Percentiles rank a stretch among this genome's conserved stretches.
These are phyloP conservation scores for Hycleus phaleratus DNA, from an alignment of 1,140 invertebrate genomes.

Conservation along the genomic window DNA sequence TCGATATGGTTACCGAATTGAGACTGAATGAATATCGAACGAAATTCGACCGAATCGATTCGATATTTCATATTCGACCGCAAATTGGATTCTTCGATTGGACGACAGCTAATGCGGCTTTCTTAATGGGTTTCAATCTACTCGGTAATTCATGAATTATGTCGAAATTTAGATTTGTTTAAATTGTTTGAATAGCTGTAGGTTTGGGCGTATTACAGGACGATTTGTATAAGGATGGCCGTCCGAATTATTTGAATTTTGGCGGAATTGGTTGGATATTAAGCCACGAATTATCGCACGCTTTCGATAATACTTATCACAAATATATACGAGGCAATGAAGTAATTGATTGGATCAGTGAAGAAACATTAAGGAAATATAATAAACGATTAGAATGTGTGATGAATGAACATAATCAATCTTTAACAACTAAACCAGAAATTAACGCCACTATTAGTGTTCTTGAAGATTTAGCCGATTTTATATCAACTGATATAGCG, in stretches of 20 bases:
- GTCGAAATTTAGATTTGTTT: background rate
- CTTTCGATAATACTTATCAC: background rate
- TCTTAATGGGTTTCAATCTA: too few relatives aligned
- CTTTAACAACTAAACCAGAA: conserved; percentile 42
- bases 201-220: conserved; percentile 13
- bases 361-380: background rate
- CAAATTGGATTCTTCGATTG: too few relatives aligned
- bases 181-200: conserved; percentile 16
- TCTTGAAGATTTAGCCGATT: conserved; percentile 84
- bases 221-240: conserved; percentile 5
- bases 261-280: conserved; percentile 14
- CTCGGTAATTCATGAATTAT: too few relatives aligned
- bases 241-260: conserved; percentile 18
- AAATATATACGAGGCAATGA: background rate
- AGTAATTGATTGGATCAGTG: background rate
- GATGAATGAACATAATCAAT: background rate
- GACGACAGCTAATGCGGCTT: too few relatives aligned
- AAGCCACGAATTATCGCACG: conserved; percentile 9
- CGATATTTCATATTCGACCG: too few relatives aligned
- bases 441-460: conserved; percentile 80
- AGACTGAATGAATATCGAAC: too few relatives aligned
- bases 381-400: background rate
- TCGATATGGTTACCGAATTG: too few relatives aligned
- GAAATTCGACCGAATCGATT: too few relatives aligned
- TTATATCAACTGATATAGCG: conserved; percentile 70